Evolutionary conservation across 1,140 invertebrate species (phyloP), one percentile per base, ranked within the genome.

Genomic region (Nephila pilipes): DNA sequence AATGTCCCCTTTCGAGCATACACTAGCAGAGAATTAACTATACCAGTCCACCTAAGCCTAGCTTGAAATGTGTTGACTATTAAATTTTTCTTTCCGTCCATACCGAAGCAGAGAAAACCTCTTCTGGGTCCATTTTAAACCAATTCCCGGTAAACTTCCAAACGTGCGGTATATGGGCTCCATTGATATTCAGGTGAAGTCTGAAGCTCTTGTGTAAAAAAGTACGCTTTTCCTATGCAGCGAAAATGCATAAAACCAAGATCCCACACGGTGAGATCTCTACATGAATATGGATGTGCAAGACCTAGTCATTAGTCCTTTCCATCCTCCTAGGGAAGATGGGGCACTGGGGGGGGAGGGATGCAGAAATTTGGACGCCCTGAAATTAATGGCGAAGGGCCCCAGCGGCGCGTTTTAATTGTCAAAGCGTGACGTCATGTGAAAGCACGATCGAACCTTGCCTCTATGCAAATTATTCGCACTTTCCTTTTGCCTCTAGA

Each of bases 401-500:
- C 91, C 91, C 91, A 79, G 85, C 54, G 83, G 91, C 91, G 91
- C 46, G 91, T 93, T 93, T 93, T 93, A 93, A 93, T 93, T 93
- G 91, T 93, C 91, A 60, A 38, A 55, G 25, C 65, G 91, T 93
- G 91, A 93, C 91, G 91, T 93, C 91, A 93, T 32, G 60, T 16
- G 58, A n/a, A 25, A 60, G 58, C 80, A 57, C 83, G 83, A 93
- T 93, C 91, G 91, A 93, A 93, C 69, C 91, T 81, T 58, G 65
- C 81, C 55, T 87, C 83, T 93, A 93, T 93, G 91, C 85, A 93
- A 93, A 93, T 93, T 87, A 93, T 93, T 93, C 91, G 46, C 91
- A 58, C 91, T 93, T 93, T 87, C 63, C 91, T 46, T 60, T 58
- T 85, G 88, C 88, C 75, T 22, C 3, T 6, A 22, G 14, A 88